Base-by-base conservation (phyloP, 2,888 invertebrate genomes). In the Entomobrya proxima region DNA sequence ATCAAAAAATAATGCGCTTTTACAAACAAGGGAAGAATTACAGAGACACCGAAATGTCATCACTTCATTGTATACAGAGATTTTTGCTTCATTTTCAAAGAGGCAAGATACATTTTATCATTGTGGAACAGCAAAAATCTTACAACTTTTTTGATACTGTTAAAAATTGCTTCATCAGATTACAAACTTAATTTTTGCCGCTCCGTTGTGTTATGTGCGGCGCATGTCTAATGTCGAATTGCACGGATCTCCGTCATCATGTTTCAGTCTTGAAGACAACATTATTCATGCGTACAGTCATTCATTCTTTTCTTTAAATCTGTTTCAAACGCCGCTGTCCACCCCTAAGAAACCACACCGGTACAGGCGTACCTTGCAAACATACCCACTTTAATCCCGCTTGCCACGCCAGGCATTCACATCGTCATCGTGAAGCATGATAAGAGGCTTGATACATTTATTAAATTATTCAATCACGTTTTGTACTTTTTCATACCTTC, bases 381-480 rank as follows among this genome's bases (percentile, higher is more conserved):
- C 37, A 32, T 64, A 67, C 37, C 67, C 37, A 64, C 40, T 44
- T 61, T 18, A 9, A 35, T 64, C 32, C 32, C 35, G 27, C n/a
- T 24, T 44, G 7, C 6, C 27, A 15, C 21, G 13, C 24, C n/a
- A 24, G 18, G 6, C 44, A 5, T 69, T 27, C 0, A 30, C 50
- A 27, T 74, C 32, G 32, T 74, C 37, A 35, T 75, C 21, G 27
- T 47, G 44, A 24, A 77, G 44, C 81, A 52, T 74, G 81, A 81
- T 81, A 81, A 74, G 75, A 9, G 50, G 67, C 83, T 83, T 83
- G 77, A 77, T 83, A 77, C 83, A 83, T 83, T 80, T 83, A 76
- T 77, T 77, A 83, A 83, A 83, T 83, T 83, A 83, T 83, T 83
- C 83, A 83, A 83, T 83, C 83, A 83, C 76, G 76, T 69, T 75